Base-by-base conservation (phyloP, 92 coral and sea anemone species). In the Nematostella vectensis region DNA sequence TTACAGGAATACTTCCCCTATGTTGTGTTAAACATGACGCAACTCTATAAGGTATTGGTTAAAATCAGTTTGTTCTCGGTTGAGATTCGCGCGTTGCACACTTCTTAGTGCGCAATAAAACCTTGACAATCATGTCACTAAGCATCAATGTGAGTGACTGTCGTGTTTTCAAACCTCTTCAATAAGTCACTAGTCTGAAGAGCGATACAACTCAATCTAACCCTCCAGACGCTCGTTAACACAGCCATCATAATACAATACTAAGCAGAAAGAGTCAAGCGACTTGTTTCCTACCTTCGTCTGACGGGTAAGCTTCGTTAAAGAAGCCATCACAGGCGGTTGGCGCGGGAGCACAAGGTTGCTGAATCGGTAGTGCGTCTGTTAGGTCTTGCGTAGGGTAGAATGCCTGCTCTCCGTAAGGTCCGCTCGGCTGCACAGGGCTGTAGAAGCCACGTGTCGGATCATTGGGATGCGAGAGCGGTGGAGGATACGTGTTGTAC, bases 381-480 rank as follows among this genome's bases (percentile, higher is more conserved):
- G 51, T 50, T 54, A 27, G 72, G 19, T 20, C 24, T 44, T 27
- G 27, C 16, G n/a, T 29, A 6, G 47, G 42, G n/a, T 66, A 49
- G 36, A 11, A 39, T 15, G 42, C 25, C 17, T 55, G 45, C 27
- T 36, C 50, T 37, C 62, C 17, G 24, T 11, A 27, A 8, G n/a
- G 51, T 19, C 54, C 60, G 19, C 70, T 64, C 59, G 38, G 42
- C 20, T 40, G 38, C n/a, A n/a, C n/a, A 12, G 62, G 13, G 19
- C 59, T 4, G 63, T 37, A 66, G 63, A 27, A 66, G 2, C 72
- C 72, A 18, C 72, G 49, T 28, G 72, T 43, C 3, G 72, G 72
- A 36, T 66, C 72, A 55, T 66, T 54, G 24, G 82, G 82, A 68
- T 76, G 82, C 6, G 82, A 76, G 20, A 76, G 13, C 25, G 82